Percentiles rank a stretch among this genome's conserved stretches.
phyloP scores from a whole-genome alignment of 2,888 invertebrate genomes.

The Eupsilia transversa region DNA sequence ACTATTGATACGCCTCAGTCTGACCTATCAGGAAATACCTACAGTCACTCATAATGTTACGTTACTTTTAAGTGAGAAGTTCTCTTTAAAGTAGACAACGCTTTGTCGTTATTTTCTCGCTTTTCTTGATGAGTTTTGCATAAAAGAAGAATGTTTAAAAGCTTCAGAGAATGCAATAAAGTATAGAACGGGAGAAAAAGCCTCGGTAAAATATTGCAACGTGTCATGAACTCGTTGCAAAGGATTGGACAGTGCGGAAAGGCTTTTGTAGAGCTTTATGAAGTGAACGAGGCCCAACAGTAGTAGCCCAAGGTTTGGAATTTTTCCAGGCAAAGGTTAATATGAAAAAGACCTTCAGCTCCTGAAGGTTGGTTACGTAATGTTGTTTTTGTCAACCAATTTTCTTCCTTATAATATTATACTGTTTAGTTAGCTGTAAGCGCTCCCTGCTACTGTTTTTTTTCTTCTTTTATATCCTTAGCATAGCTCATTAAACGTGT shows the following conservation, averaged over 20 bases:
- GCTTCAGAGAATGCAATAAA: conserved; percentile 38
- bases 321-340: conserved; percentile 24
- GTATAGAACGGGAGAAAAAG: conserved; percentile 23
- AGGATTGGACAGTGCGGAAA: conserved; percentile 40
- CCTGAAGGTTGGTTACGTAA: conserved; percentile 2
- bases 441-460: no score
- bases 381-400: neutral
- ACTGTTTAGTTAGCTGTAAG: no score
- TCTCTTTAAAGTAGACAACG: neutral
- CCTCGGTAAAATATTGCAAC: conserved; percentile 48
- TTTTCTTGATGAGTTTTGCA: conserved; percentile 12
- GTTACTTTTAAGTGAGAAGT: neutral
- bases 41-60: neutral
- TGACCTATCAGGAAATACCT: neutral
- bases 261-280: conserved; percentile 41
- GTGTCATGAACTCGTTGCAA: conserved; percentile 45
- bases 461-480: no score
- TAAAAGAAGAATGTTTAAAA: conserved; percentile 23
- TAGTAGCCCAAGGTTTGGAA: conserved; percentile 4
- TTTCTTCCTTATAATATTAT: no score
- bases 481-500: no score
- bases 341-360: conserved; percentile 2
- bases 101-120: neutral
- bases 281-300: conserved; percentile 14
- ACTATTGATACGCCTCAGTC: neutral